phyloP scores from a whole-genome alignment of 2,113 vertebrate species.

The Nothobranchius kuhntae region DNA sequence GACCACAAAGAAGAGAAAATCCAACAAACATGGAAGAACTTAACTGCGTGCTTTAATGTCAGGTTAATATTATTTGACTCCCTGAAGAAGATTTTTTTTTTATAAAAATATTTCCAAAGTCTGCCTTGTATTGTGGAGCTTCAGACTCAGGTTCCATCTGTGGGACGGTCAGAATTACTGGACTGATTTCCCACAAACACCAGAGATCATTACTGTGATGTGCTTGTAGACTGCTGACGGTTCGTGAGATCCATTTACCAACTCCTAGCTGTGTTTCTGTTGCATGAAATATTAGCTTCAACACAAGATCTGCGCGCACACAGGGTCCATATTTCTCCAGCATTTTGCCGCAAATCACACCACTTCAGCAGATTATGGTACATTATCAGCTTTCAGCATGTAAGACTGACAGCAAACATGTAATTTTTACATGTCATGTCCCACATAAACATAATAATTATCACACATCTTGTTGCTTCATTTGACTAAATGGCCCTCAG shows the following conservation, averaged over 20 bases:
- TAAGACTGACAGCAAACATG: neutral
- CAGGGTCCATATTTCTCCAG: neutral
- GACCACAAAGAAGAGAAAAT: neutral
- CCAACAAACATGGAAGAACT: conserved; percentile 9
- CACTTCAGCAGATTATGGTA: neutral
- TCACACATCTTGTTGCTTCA: neutral
- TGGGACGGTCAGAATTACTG: neutral
- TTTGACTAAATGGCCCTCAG: neutral
- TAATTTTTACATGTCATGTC: neutral
- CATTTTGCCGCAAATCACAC: neutral
- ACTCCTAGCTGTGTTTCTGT: neutral
- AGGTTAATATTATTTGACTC: conserved; percentile 1
- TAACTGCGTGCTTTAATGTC: neutral
- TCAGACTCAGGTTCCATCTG: neutral
- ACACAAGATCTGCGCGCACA: too few relatives aligned
- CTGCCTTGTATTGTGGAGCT: neutral
- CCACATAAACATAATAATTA: neutral
- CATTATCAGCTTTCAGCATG: neutral
- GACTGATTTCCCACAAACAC: neutral
- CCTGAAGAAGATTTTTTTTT: neutral
- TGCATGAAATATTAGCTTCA: neutral
- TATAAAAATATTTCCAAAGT: neutral
- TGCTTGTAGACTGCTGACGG: too few relatives aligned
- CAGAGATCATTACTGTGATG: neutral
- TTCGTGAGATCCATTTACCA: neutral